Base-by-base conservation (phyloP, 2,888 invertebrate genomes). In the Cloeon dipterum region DNA sequence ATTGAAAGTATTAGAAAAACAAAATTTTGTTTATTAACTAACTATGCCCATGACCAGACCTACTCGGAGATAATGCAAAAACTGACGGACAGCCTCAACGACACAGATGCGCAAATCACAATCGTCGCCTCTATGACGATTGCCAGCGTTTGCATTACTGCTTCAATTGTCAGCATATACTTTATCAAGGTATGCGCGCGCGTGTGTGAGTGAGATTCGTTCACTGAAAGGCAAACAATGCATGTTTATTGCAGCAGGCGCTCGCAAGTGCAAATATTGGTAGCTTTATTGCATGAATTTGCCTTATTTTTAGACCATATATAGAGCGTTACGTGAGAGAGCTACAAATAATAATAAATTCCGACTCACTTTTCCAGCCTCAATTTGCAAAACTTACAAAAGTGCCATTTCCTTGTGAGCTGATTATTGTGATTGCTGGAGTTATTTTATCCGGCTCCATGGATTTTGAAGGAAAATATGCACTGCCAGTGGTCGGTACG, bases 361-460 rank as follows among this genome's bases (percentile, higher is more conserved):
- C n/a, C n/a, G n/a, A n/a, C n/a, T n/a, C n/a, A n/a, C n/a, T n/a
- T n/a, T n/a, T n/a, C n/a, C 55, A 73, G 63, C 70, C 71, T 1
- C 57, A 59, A 46, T 47, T 66, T 11, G 60, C 62, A 5, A 70
- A 70, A 50, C 62, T 55, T 42, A 66, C 68, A 36, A 61, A 62
- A 34, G 65, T 78, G 48, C 81, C 81, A 1, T 53, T 82, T 32
- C 81, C 82, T 2, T 70, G 74, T 35, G 82, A 83, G 51, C 57
- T 83, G 20, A 61, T 81, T 29, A 69, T 70, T 18, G 75, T 82
- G 2, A 58, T 74, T 16, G 55, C 63, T 20, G 74, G 74, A 39
- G 76, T 78, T 2, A 46, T 74, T n/a, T 57, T 69, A 5, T 77
- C 79, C 3, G 64, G 62, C 44, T 62, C 61, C 42, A 56, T 61